phyloP scores from a whole-genome alignment of 2,797 vertebrate genomes.

The Heliangelus exortis region DNA sequence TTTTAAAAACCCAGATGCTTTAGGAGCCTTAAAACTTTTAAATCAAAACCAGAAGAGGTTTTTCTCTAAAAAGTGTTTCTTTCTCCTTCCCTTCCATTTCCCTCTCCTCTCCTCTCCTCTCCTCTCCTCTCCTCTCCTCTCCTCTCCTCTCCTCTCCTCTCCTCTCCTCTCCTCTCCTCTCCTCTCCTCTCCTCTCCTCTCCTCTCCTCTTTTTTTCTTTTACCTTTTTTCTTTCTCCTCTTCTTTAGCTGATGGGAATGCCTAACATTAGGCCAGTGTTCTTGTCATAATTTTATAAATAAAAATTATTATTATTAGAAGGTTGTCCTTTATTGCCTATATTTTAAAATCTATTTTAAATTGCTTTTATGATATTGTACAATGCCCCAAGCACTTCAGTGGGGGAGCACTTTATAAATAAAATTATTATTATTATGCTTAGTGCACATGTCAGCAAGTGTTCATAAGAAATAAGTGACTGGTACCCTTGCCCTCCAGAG shows the following conservation, averaged over 20 bases:
- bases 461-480: constrained; percentile 61
- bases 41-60: background rate
- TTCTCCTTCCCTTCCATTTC: rapidly evolving
- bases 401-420: constrained; percentile 59
- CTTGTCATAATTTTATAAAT: constrained; percentile 26
- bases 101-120: rapidly evolving
- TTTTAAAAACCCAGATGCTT: constrained; percentile 27
- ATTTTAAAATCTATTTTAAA: constrained; percentile 59
- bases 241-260: background rate
- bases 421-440: constrained; percentile 67
- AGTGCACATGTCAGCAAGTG: constrained; percentile 62
- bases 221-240: too few relatives aligned
- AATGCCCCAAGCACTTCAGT: constrained; percentile 22
- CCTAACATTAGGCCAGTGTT: background rate
- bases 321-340: constrained; percentile 27
- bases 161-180: rapidly evolving
- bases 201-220: too few relatives aligned
- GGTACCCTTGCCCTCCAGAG: constrained; percentile 70
- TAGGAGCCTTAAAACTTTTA: background rate
- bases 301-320: constrained; percentile 47
- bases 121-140: rapidly evolving
- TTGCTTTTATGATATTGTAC: constrained; percentile 39
- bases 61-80: too few relatives aligned
- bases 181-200: rapidly evolving
- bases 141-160: rapidly evolving